Evolutionary conservation across 2,888 invertebrate species (phyloP), one percentile per base, ranked within the genome.

Genomic region (Limnephilus rhombicus): DNA sequence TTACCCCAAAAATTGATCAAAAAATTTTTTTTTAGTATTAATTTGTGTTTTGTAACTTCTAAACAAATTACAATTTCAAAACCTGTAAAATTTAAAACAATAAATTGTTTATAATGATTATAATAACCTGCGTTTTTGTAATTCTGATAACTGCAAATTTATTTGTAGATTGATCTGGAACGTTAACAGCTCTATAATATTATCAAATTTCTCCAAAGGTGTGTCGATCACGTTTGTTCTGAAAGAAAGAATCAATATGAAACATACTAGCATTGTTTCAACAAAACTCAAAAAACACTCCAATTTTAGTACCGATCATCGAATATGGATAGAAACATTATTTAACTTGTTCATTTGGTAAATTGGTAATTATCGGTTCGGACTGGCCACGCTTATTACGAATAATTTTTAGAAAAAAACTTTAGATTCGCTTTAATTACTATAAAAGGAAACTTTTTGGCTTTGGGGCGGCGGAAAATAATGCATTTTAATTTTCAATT

Each of bases 201-300:
- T 95, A 85, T 94, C 94, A 94, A 96, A 96, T 91, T 95, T 94
- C 92, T 96, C 96, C 53, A 96, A 94, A 45, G 96, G 95, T 82
- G 96, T 95, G 53, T 95, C 95, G 53, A 94, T 94, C 90, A 96
- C 94, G 85, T 95, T 94, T 80, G 96, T 96, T 93, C 97, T 97
- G 94, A 94, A 96, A 95, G 82, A 88, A 88, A 31, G 13, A 34
- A 31, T 82, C 31, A 82, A 82, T 31, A 9, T 68, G 24, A 68
- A 68, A 68, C 9, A 68, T 18, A 18, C 18, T 68, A 68, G 24
- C n/a, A 68, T 68, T 68, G 2, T 68, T 68, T n/a, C 24, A 68
- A 24, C 7, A 68, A 68, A 24, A 68, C 24, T 68, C 0, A 18
- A 49, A 49, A 49, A 49, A 49, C 15, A 49, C 49, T 53, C 18